These are phyloP conservation scores for Gracilinanus agilis DNA, from an alignment of 2,113 vertebrate genomes.

Conservation along the genomic window DNA sequence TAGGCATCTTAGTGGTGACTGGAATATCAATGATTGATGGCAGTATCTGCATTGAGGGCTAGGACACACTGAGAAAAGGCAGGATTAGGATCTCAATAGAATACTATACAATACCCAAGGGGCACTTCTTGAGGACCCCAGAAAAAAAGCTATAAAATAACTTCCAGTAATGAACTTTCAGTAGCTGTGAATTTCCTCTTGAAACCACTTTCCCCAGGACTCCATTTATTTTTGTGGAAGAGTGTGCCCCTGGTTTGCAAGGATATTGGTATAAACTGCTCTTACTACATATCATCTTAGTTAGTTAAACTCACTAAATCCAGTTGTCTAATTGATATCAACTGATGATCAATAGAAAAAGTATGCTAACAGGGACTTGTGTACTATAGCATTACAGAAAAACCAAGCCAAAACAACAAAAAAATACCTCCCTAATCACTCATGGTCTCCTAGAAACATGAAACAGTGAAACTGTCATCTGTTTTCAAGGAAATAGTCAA, in stretches of 20 bases:
- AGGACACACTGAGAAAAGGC: neutral
- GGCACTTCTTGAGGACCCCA: neutral
- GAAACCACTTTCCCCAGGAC: neutral
- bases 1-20: neutral
- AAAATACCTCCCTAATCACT: neutral
- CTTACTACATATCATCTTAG: neutral
- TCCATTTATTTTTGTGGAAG: neutral
- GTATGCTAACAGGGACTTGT: neutral
- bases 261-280: neutral
- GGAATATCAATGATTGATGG: neutral
- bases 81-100: neutral
- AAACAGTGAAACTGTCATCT: neutral
- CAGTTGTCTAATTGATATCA: neutral
- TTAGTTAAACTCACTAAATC: neutral
- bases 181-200: neutral
- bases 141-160: neutral
- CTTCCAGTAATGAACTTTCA: neutral
- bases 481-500: neutral
- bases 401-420: neutral
- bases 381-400: neutral
- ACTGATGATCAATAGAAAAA: neutral
- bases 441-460: neutral
- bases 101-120: neutral
- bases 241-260: neutral
- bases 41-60: neutral